Conservation (phyloP, 2,113 vertebrate genomes). For the Brienomyrus longianalis region DNA sequence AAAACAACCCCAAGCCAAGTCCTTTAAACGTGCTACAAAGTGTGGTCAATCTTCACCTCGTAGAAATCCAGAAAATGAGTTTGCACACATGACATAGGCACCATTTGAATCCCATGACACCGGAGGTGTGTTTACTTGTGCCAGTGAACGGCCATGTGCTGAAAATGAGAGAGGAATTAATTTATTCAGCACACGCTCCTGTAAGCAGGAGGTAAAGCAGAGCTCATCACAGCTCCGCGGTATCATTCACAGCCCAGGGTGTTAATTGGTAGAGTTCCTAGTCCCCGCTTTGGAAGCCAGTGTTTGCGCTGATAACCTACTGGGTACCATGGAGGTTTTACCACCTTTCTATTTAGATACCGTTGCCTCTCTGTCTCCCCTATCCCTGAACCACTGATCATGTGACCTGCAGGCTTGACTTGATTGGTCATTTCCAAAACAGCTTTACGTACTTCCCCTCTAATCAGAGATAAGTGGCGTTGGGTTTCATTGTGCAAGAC, state of each 20-base stretch:
- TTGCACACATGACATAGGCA: not conserved
- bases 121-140: not conserved
- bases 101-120: not conserved
- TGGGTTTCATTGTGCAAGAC: not conserved
- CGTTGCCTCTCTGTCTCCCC: not conserved
- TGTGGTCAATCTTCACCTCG: not conserved
- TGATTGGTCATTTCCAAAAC: not conserved
- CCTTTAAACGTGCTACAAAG: not conserved
- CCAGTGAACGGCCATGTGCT: not conserved
- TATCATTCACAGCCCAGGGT: not conserved
- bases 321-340: not conserved
- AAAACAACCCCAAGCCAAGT: not conserved
- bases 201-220: constrained; percentile 1
- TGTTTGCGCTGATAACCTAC: not conserved
- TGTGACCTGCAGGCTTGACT: not conserved
- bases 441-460: not conserved
- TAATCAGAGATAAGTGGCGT: not conserved
- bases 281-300: not conserved
- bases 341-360: not conserved
- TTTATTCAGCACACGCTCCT: not conserved
- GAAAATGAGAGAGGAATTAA: not conserved
- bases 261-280: constrained; percentile 5
- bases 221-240: not conserved
- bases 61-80: not conserved
- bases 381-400: not conserved